Conservation (phyloP, 1,140 invertebrate species). For the Vollenhovia emeryi region DNA sequence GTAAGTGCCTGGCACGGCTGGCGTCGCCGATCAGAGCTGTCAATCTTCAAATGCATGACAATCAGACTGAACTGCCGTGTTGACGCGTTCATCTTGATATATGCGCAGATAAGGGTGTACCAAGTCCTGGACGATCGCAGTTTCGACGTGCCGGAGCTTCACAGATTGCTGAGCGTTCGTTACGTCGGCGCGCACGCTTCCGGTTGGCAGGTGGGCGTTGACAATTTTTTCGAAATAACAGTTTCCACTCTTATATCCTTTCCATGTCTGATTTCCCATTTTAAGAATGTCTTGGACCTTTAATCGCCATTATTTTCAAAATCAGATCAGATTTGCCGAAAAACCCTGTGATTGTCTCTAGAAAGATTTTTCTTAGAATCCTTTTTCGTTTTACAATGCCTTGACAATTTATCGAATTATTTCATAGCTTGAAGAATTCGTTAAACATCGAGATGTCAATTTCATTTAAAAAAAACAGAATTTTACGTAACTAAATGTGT, state of each 20-base stretch:
- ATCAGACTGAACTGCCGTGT: not conserved
- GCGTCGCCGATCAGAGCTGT: not conserved
- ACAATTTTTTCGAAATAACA: not conserved
- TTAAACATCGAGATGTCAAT: not conserved
- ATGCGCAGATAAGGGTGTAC: constrained; percentile 85
- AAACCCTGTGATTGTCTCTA: too few relatives aligned
- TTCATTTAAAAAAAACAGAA: not conserved
- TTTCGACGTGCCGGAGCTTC: constrained; percentile 82
- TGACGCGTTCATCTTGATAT: not conserved
- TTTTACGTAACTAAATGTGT: not conserved
- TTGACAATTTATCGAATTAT: not conserved
- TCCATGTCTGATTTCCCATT: not conserved
- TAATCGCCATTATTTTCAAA: too few relatives aligned
- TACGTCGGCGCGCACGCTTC: constrained; percentile 85
- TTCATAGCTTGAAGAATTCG: not conserved
- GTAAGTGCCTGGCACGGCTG: constrained; percentile 59
- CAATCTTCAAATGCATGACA: not conserved
- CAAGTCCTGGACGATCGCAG: constrained; percentile 85
- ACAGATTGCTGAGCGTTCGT: constrained; percentile 85
- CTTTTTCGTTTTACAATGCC: too few relatives aligned
- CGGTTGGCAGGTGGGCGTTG: constrained; percentile 86
- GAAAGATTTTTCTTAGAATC: too few relatives aligned
- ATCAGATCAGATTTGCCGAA: too few relatives aligned
- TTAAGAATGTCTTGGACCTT: not conserved
- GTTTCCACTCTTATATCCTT: not conserved